Base-by-base conservation (phyloP, 2,888 invertebrate genomes). In the Barypeithes pellucidus region DNA sequence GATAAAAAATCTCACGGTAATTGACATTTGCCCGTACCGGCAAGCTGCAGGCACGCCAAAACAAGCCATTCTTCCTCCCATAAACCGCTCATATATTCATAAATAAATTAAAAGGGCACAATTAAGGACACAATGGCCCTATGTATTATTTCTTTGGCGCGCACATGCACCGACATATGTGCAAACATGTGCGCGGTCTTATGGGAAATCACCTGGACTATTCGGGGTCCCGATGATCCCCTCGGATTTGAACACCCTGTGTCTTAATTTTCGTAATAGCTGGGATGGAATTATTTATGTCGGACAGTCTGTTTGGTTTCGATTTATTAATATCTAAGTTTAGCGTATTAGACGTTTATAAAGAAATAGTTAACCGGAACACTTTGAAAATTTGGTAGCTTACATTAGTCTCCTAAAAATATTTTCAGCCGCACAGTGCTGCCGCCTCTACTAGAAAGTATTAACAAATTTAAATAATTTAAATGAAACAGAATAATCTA, bases 181-280 rank as follows among this genome's bases (percentile, higher is more conserved):
- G 85, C 85, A 86, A 86, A 86, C 86, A 86, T 86, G 86, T 86
- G 86, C 84, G 81, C 80, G 83, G 86, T 86, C 86, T 86, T 86
- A 85, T 86, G 86, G 86, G 86, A 86, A 86, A 86, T 86, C 86
- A 86, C 86, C 86, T 86, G 86, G 86, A 81, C 73, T 66, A 66
- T 41, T 57, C 45, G n/a, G 61, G 66, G 62, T 16, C 33, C 45
- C 60, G 16, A 20, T 47, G 63, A 12, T 45, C 65, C 67, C 52
- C 22, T 39, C 36, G 59, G 65, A 33, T 65, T 20, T 36, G 57
- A 62, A 66, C 61, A 72, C 67, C 60, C 72, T 54, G 54, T 67
- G 66, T 67, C 66, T 66, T 62, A 59, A 68, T 73, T 68, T 65
- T 57, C 43, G 62, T 68, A 67, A 73, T 63, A 39, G 71, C 22